Conservation (phyloP, 2,113 vertebrate species). For the Phalacrocorax aristotelis region DNA sequence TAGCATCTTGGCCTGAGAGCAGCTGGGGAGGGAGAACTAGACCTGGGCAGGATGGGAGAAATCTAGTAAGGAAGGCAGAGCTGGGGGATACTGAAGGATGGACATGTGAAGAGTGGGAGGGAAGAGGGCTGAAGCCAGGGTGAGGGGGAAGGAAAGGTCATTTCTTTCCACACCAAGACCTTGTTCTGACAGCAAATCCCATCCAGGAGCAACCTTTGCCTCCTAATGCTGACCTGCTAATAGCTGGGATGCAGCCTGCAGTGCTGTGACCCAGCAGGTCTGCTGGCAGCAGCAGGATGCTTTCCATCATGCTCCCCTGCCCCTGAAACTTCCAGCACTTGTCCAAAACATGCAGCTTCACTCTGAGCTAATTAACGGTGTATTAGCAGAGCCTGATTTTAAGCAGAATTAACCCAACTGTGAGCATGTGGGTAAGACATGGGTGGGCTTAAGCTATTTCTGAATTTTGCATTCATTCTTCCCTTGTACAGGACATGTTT, state of each 20-base stretch:
- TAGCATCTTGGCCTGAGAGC: background rate
- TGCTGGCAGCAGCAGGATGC: background rate
- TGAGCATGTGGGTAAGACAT: background rate
- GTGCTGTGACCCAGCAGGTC: background rate
- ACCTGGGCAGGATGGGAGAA: background rate
- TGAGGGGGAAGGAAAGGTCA: background rate
- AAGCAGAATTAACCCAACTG: background rate
- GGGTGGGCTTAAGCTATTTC: background rate
- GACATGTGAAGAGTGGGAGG: background rate
- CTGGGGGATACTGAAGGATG: background rate
- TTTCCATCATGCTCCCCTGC: background rate
- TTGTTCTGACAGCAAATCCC: background rate
- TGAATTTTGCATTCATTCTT: background rate
- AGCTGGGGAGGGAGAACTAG: background rate
- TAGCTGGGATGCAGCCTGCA: background rate
- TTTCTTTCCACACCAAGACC: background rate
- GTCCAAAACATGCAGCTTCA: background rate
- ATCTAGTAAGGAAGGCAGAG: background rate
- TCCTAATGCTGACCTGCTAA: background rate
- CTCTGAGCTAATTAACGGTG: background rate
- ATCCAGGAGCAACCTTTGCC: background rate
- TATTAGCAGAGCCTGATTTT: background rate
- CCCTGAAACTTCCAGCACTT: background rate
- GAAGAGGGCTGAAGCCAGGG: background rate
- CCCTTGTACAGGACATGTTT: rapidly evolving